phyloP scores from a whole-genome alignment of 37 sponge, comb jelly and placozoan species.

The Halichondria panicea region DNA sequence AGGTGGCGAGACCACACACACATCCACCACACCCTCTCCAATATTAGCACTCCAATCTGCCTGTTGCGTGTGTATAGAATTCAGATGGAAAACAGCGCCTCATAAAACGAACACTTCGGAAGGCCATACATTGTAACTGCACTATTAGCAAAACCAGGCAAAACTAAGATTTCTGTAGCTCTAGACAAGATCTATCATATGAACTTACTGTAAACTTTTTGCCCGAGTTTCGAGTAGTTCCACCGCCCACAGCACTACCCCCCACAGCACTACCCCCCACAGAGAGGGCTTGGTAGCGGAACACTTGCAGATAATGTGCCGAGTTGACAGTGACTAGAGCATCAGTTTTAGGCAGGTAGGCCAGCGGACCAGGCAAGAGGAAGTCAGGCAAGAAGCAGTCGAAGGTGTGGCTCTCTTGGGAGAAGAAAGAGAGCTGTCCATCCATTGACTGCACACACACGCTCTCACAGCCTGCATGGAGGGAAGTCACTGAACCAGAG shows the following conservation, averaged over 20 bases:
- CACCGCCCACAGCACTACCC: not conserved
- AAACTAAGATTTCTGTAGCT: not conserved
- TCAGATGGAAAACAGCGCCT: no score
- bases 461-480: slow-evolving; percentile 41
- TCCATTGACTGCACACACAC: slow-evolving; percentile 97
- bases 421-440: slow-evolving; percentile 85
- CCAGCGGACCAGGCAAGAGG: slow-evolving; percentile 89
- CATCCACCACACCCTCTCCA: slow-evolving; percentile 72
- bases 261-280: slow-evolving; percentile 1
- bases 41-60: slow-evolving; percentile 76
- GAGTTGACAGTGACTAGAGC: slow-evolving; percentile 71
- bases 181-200: not conserved
- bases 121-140: not conserved
- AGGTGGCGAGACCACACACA: slow-evolving; percentile 26
- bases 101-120: not conserved
- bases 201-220: slow-evolving; percentile 18
- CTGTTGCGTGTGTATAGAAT: no score
- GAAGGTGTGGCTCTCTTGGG: slow-evolving; percentile 57
- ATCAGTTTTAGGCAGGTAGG: slow-evolving; percentile 63
- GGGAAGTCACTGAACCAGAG: no score
- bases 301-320: slow-evolving; percentile 54
- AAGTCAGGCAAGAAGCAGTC: slow-evolving; percentile 83
- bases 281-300: slow-evolving; percentile 32
- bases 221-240: slow-evolving; percentile 1
- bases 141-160: not conserved